Percentiles rank a stretch among this genome's conserved stretches.
Conservation (phyloP, 2,113 vertebrate genomes). For the Sylvilagus bachmani region DNA sequence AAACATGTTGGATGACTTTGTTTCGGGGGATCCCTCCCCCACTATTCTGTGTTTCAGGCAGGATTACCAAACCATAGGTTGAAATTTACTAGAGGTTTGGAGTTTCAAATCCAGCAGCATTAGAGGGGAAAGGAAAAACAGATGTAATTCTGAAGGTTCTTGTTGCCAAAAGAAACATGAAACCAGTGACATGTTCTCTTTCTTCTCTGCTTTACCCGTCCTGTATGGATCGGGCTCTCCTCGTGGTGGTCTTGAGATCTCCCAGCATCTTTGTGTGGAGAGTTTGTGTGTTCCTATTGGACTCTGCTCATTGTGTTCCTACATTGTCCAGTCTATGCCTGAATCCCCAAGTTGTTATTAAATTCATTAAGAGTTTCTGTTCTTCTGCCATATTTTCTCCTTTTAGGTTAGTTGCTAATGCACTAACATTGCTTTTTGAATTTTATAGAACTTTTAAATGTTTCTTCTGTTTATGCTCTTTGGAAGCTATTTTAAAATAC, state of each 20-base stretch:
- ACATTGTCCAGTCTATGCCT: too few relatives aligned
- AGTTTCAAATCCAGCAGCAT: slow-evolving; percentile 1
- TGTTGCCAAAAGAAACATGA: slow-evolving; percentile 69
- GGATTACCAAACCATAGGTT: background rate
- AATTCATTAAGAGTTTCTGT: background rate
- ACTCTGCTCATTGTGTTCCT: background rate
- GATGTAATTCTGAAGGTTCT: slow-evolving; percentile 46
- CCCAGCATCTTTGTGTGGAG: background rate
- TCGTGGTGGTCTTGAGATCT: background rate
- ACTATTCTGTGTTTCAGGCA: background rate
- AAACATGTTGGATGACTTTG: background rate
- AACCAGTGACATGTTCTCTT: slow-evolving; percentile 35
- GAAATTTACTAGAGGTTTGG: slow-evolving; percentile 36
- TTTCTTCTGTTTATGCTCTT: background rate
- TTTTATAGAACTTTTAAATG: background rate
- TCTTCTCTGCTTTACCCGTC: background rate
- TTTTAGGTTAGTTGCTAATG: background rate
- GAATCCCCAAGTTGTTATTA: background rate
- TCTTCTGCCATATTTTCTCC: background rate
- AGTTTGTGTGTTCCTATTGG: background rate
- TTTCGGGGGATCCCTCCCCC: background rate
- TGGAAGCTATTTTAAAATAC: background rate
- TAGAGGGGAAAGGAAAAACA: slow-evolving; percentile 28
- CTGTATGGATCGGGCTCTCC: background rate
- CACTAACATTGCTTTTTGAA: background rate